Evolutionary conservation across 2,888 invertebrate genomes (phyloP).

Genomic region (Pharmacophagus antenor): DNA sequence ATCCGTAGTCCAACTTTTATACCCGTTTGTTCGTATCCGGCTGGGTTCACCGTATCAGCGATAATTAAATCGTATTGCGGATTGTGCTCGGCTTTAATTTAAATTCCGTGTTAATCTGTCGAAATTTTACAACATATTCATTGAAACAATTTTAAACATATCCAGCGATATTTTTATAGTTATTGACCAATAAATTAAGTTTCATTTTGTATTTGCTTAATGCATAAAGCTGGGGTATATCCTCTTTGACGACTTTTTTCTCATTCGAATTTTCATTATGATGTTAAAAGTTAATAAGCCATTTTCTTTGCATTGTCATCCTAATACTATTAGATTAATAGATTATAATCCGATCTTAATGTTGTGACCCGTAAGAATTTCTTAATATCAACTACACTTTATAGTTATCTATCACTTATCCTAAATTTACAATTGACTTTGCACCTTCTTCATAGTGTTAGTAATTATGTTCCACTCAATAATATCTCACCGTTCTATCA

Average conservation of each 20-base stretch:
- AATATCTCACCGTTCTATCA: constrained; percentile 1
- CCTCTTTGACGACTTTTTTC: no score
- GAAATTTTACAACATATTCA: constrained; percentile 20
- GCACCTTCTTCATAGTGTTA: background rate
- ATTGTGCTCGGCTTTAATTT: constrained; percentile 19
- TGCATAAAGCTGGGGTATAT: no score
- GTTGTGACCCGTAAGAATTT: background rate
- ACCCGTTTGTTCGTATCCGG: constrained; percentile 13
- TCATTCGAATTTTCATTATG: no score
- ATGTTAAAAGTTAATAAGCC: no score
- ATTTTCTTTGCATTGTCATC: no score
- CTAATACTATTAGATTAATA: no score
- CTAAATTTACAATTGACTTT: background rate
- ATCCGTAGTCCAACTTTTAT: constrained; percentile 25
- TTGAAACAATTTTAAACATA: constrained; percentile 5
- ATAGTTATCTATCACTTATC: background rate
- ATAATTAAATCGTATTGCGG: constrained; percentile 29
- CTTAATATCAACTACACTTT: background rate
- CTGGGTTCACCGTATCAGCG: constrained; percentile 22
- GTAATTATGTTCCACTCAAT: background rate
- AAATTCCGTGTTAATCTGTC: constrained; percentile 17
- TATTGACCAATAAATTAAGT: background rate
- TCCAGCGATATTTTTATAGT: background rate
- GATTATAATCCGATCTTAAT: no score
- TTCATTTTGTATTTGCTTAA: background rate